These are phyloP conservation scores for Pteronotus mesoamericanus DNA, from an alignment of 2,797 vertebrate species.

Conservation along the genomic window DNA sequence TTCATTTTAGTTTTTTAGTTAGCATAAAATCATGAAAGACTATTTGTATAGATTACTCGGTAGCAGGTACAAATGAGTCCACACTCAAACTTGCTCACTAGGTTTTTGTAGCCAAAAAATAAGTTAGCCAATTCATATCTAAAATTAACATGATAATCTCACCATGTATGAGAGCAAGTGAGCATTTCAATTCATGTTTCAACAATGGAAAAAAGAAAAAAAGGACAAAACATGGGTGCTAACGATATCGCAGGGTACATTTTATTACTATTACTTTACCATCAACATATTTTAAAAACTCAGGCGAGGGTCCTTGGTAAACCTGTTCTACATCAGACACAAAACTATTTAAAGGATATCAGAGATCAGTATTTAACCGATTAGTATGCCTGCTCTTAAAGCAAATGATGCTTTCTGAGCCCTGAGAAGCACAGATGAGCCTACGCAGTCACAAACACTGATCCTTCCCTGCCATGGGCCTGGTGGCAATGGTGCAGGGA, in stretches of 20 bases:
- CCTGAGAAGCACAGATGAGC: background rate
- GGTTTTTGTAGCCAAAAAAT: background rate
- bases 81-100: background rate
- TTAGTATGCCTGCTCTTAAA: background rate
- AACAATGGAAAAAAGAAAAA: background rate
- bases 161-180: background rate
- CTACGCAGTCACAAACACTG: background rate
- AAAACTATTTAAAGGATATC: background rate
- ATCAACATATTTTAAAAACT: background rate
- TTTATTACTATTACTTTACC: background rate
- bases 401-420: background rate
- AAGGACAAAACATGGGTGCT: background rate
- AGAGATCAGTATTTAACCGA: background rate
- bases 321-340: background rate
- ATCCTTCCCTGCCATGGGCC: background rate
- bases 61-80: background rate
- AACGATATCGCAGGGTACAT: background rate
- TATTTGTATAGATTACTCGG: background rate
- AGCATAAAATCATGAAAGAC: background rate
- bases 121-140: background rate
- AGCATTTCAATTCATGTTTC: conserved; percentile 5
- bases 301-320: background rate
- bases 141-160: background rate
- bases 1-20: background rate
- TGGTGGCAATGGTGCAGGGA: background rate